These are phyloP conservation scores for Neosilurus mollespiculum DNA, from an alignment of 2,797 vertebrate species.

Conservation along the genomic window DNA sequence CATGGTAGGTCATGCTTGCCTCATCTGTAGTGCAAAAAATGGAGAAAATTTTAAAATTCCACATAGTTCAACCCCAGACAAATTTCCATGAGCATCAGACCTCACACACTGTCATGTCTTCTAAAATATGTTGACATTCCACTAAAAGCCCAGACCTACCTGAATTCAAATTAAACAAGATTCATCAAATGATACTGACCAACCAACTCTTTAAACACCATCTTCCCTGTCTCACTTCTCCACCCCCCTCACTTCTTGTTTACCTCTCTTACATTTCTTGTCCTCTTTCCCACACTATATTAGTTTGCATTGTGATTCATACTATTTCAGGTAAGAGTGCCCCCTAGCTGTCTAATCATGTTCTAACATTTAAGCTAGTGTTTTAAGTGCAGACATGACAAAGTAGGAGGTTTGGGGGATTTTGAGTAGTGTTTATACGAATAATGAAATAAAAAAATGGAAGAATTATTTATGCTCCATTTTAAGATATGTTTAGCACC, in stretches of 20 bases:
- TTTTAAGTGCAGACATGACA: not conserved
- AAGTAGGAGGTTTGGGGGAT: not conserved
- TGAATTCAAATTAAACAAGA: conserved; percentile 16
- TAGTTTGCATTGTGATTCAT: not conserved
- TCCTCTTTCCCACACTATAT: not conserved
- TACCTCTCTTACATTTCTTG: not conserved
- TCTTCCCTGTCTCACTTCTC: not conserved
- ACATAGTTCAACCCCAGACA: not conserved
- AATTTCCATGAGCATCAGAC: conserved; percentile 4
- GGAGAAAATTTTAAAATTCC: conserved; percentile 3
- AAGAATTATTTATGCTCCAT: not conserved
- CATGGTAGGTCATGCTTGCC: not conserved
- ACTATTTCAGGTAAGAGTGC: conserved; percentile 19
- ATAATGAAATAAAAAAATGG: not conserved
- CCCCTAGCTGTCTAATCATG: conserved; percentile 8
- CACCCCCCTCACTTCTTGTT: not conserved
- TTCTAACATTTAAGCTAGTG: not conserved
- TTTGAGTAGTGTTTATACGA: not conserved
- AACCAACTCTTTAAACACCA: not conserved
- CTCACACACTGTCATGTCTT: not conserved
- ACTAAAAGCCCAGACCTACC: conserved; percentile 2
- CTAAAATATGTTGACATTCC: not conserved
- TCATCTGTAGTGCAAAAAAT: not conserved
- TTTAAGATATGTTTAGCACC: not conserved
- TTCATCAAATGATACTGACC: conserved; percentile 5